Base-by-base conservation (phyloP, 2,888 invertebrate genomes). In the Pycnomerus fuliginosus region DNA sequence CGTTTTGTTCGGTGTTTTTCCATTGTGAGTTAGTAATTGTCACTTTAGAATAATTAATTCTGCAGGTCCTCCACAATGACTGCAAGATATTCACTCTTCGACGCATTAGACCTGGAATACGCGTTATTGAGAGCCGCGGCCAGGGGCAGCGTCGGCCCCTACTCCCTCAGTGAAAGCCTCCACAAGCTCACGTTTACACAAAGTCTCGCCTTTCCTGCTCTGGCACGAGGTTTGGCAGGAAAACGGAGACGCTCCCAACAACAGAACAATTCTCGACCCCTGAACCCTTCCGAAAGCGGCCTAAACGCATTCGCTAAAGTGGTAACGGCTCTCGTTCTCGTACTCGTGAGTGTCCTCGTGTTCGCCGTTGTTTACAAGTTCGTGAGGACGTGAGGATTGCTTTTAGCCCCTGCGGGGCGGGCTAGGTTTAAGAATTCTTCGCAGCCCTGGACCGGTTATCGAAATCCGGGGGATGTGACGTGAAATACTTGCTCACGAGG, bases 371-470 rank as follows among this genome's bases (percentile, higher is more conserved):
- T 85, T 41, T 84, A 84, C 64, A 85, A 85, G 65, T 85, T 83
- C 65, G 84, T 83, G 64, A 76, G 80, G 68, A 84, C 84, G 82
- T 85, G 84, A 85, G 85, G 84, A 50, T 82, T 84, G 75, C 81
- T 84, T 73, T 77, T 85, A 79, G 81, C 82, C 72, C 83, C 83
- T 46, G 66, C 63, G 23, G 70, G 71, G 52, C 69, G 71, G 52
- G 69, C 68, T 48, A 60, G 56, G 36, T 46, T 20, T 4, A 4
- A 8, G 20, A 20, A 20, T 27, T 14, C 32, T 28, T 35, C 34
- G 2, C 29, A 12, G 10, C 25, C 50, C 1, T 44, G 53, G 4
- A 48, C 27, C 15, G 48, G 49, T 10, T 35, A 48, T 24, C 46
- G 52, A 49, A 58, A 59, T 52, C 32, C 52, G 5, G 54, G 56